A percentile compares a stretch with the other conserved stretches of the same genome.
Evolutionary conservation across 1,140 invertebrate species (phyloP).

Genomic region (Thalassaphorura encarpata): DNA sequence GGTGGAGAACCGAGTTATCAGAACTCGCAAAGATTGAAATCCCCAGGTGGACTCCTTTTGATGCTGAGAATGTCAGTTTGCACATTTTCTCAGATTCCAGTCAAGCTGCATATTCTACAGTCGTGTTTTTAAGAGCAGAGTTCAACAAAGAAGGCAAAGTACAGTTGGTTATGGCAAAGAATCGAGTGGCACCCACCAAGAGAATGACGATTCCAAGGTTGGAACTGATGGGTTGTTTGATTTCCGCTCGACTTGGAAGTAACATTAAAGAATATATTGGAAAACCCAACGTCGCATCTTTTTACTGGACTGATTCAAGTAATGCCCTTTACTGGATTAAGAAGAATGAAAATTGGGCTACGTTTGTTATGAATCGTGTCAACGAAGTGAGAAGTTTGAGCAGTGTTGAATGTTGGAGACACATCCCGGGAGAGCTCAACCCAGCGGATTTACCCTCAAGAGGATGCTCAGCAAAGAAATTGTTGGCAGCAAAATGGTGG

Average conservation of each 20-base stretch:
- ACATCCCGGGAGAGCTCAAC: slow-evolving; percentile 6
- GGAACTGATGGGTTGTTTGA: slow-evolving; percentile 36
- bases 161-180: slow-evolving; percentile 34
- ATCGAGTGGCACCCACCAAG: slow-evolving; percentile 35
- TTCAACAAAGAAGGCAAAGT: slow-evolving; percentile 6
- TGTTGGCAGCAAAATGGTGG: slow-evolving; percentile 19
- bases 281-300: slow-evolving; percentile 18
- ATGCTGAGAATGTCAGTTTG: background rate
- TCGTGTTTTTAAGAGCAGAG: background rate
- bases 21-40: slow-evolving; percentile 1
- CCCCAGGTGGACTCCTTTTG: background rate
- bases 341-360: slow-evolving; percentile 26
- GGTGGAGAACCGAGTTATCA: slow-evolving; percentile 10
- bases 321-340: slow-evolving; percentile 35
- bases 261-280: background rate
- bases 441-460: slow-evolving; percentile 19
- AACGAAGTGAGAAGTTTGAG: slow-evolving; percentile 23
- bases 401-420: background rate
- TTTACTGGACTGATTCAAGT: slow-evolving; percentile 36
- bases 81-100: slow-evolving; percentile 24
- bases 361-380: slow-evolving; percentile 29
- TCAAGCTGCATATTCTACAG: slow-evolving; percentile 15
- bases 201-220: slow-evolving; percentile 34
- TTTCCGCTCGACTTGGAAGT: slow-evolving; percentile 33
- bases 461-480: slow-evolving; percentile 1